Evolutionary conservation across 2,797 vertebrate species (phyloP), one percentile per base, ranked within the genome.

Genomic region (Peromyscus aztecus): DNA sequence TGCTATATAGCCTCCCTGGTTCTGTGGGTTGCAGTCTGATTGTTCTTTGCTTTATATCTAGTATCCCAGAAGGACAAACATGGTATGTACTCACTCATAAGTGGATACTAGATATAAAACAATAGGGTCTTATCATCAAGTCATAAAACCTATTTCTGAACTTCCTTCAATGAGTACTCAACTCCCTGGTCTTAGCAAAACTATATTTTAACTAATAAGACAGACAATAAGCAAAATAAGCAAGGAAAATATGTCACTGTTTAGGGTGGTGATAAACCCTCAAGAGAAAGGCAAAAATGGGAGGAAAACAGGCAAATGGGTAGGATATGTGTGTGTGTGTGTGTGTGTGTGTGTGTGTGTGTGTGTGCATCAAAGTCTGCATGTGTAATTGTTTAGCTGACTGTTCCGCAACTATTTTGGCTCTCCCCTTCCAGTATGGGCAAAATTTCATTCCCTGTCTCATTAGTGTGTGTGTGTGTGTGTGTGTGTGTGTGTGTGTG

Each of bases 381-480:
- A 65, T 76, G 21, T 11, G 34, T 31, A 86, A 65, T 59, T 46
- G 37, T 67, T 71, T 84, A n/a, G 63, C 29, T 78, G 52, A 63
- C 5, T 92, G 24, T n/a, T 92, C 67, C 95, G 73, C 71, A 93
- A 89, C 63, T 91, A 75, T 77, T 94, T 90, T 86, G 11, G 43
- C 75, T 91, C 49, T 59, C 55, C 69, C 8, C 8, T 90, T 19
- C 78, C 31, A 78, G 16, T 43, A 34, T 52, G 81, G 43, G 23
- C 34, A 90, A 73, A 92, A 40, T 77, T 9, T 86, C 77, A 52
- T 83, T 89, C 27, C 29, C 31, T 61, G 77, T 69, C 34, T 52
- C 49, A 46, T 46, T 46, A 46, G 49, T 49, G 49, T 49, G 49
- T 49, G 11, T 49, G 49, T 49, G 46, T 49, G 49, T 49, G 49